Conservation (phyloP, 2,113 vertebrate species). For the Myiozetetes cayanensis region DNA sequence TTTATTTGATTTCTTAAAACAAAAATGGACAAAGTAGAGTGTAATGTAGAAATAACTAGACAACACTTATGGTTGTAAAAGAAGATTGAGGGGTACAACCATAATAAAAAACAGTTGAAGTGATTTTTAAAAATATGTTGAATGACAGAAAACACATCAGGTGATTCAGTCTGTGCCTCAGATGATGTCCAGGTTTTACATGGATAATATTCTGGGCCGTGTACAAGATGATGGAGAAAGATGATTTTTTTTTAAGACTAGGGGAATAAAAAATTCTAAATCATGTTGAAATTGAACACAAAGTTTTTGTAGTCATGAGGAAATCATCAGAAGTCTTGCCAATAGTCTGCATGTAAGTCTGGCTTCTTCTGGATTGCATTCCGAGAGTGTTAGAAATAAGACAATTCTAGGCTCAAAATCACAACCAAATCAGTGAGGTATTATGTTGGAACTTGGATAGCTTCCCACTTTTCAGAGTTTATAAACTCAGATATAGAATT, state of each 20-base stretch:
- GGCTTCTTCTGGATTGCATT: not conserved
- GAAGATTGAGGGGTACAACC: not conserved
- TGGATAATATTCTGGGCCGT: not conserved
- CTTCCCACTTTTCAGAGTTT: not conserved
- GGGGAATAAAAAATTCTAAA: not conserved
- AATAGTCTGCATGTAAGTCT: not conserved
- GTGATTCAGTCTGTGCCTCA: not conserved
- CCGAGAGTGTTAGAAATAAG: not conserved
- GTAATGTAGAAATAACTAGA: not conserved
- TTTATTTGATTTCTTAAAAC: not conserved
- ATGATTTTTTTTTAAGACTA: not conserved
- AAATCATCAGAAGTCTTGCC: not conserved
- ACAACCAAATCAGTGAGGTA: not conserved
- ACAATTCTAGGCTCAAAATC: not conserved
- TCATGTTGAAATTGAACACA: not conserved
- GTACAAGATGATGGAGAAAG: not conserved
- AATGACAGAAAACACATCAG: not conserved
- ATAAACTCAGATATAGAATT: not conserved
- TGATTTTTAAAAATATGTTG: not conserved
- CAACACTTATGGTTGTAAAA: not conserved
- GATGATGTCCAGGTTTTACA: not conserved
- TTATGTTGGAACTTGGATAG: not conserved
- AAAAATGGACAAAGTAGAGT: not conserved
- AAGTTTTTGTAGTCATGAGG: not conserved
- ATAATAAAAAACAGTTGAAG: not conserved